A percentile compares a stretch with the other conserved stretches of the same genome.
phyloP scores from a whole-genome alignment of 2,888 invertebrate genomes.

The Autographa pulchrina region DNA sequence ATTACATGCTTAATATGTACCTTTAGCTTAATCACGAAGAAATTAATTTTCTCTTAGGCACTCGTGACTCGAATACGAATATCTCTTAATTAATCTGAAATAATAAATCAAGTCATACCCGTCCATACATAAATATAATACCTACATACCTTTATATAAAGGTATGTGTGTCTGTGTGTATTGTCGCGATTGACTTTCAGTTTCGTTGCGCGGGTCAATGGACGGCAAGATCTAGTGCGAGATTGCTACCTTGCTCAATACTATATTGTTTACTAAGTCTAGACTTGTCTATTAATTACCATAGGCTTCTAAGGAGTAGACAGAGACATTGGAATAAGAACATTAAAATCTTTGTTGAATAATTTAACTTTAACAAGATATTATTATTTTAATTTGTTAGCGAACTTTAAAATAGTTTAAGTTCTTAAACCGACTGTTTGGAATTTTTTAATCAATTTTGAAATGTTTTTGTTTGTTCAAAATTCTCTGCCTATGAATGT shows the following conservation, averaged over 20 bases:
- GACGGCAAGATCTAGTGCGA: constrained; percentile 69
- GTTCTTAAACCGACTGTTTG: too few species aligned
- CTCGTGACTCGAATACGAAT: constrained; percentile 9
- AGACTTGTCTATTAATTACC: constrained; percentile 27
- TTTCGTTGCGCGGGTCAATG: constrained; percentile 72
- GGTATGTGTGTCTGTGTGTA: constrained; percentile 33
- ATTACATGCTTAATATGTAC: too few species aligned
- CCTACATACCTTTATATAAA: neutral
- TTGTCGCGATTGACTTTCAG: constrained; percentile 73
- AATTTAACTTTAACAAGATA: too few species aligned
- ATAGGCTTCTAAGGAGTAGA: too few species aligned
- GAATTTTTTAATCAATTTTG: too few species aligned
- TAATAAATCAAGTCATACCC: constrained; percentile 29
- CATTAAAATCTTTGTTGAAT: too few species aligned
- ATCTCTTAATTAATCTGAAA: constrained; percentile 33
- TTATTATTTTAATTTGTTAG: too few species aligned
- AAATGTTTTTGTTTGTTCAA: too few species aligned
- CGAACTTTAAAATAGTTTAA: too few species aligned
- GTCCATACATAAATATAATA: neutral
- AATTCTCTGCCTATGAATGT: too few species aligned
- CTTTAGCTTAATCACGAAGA: too few species aligned
- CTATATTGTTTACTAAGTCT: constrained; percentile 66
- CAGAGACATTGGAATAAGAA: too few species aligned
- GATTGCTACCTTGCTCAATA: constrained; percentile 61
- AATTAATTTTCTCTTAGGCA: constrained; percentile 31